phyloP scores from a whole-genome alignment of 2,797 vertebrate genomes.

The Clarias laeviceps region DNA sequence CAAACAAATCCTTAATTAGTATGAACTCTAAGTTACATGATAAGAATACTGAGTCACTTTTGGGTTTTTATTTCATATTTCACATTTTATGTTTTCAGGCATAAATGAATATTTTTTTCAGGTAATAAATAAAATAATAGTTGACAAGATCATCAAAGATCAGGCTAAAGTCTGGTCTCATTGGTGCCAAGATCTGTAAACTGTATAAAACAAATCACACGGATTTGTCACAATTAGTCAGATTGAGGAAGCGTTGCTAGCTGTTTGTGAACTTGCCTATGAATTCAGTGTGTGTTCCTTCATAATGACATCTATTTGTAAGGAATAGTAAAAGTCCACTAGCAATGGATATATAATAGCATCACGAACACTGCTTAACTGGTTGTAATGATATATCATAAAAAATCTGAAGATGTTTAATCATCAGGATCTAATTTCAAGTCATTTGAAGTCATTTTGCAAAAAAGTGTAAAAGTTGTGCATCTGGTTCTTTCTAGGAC shows the following conservation, averaged over 20 bases:
- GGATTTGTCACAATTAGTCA: neutral
- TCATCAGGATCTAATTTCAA: neutral
- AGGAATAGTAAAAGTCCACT: neutral
- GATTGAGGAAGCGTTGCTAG: neutral
- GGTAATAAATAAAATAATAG: neutral
- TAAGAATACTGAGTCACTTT: neutral
- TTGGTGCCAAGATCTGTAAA: neutral
- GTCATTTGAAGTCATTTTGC: neutral
- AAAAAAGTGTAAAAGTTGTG: neutral
- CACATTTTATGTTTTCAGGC: neutral
- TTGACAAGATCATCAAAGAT: neutral
- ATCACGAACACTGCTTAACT: neutral
- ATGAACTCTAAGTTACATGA: neutral
- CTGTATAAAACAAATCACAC: neutral
- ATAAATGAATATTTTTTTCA: neutral
- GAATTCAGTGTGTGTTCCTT: neutral
- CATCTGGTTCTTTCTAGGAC: conserved; percentile 64
- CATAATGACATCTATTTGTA: neutral
- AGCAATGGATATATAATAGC: neutral
- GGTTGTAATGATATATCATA: neutral
- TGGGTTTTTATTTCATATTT: neutral
- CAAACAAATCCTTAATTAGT: conserved; percentile 21
- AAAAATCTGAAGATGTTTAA: neutral
- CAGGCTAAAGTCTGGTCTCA: neutral
- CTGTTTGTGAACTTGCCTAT: neutral